Base-by-base conservation (phyloP, 2,888 invertebrate genomes). In the Chirona hameri region DNA sequence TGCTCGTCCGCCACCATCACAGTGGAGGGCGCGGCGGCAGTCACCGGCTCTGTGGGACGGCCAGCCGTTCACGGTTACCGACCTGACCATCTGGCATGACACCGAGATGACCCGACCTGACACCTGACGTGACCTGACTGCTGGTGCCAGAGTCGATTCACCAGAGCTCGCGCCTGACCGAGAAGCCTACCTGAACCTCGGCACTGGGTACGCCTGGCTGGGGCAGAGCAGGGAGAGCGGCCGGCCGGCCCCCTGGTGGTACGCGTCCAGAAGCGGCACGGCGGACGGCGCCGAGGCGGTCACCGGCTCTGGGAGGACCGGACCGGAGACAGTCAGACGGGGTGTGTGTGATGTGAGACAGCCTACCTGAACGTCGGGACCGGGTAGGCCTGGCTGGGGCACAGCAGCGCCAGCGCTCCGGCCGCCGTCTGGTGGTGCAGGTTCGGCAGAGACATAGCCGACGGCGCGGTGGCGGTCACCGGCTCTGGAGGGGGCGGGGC, bases 211-310 rank as follows among this genome's bases (percentile, higher is more conserved):
- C 12, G 83, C 84, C 65, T 93, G 93, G 84, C 93, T 93, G 88
- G 93, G 92, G 88, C 93, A 93, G 82, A 92, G 88, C 85, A 92
- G 85, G 31, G 87, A 85, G 81, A 87, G 82, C 93, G 93, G 83
- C 92, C 90, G 81, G 93, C 93, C 89, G 90, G 92, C 69, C 91
- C 92, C 88, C 93, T 93, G 85, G 92, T 93, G 89, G 92, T 92
- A 88, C 93, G 93, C 82, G 92, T 88, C 85, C 92, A 76, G 46
- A 39, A 46, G 90, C 85, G 90, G 90, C 85, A 91, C 90, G 88
- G 92, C 91, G 84, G 91, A 91, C 82, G 92, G 91, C 86, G 91
- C 79, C 0, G 83, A 48, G 24, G 81, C 65, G 21, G 81, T 80
- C 55, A 82, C 60, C 24, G 82, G 82, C 65, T 83, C 83, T 82